Conservation (phyloP, 2,797 vertebrate genomes). For the Macropodus opercularis region DNA sequence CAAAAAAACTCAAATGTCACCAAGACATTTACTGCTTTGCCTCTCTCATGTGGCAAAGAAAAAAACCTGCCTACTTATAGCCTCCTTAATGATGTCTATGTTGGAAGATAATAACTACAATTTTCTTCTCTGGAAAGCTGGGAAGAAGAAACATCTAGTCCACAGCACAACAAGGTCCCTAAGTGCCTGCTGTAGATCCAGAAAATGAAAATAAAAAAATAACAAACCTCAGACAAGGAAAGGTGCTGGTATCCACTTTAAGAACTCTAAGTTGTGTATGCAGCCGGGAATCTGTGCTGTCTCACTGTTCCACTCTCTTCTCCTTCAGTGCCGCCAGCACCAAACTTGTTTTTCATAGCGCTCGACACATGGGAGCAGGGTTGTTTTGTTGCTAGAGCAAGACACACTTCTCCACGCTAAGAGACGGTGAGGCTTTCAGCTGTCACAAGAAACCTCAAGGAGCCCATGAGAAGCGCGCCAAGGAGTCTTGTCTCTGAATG, state of each 20-base stretch:
- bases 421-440: conserved; percentile 44
- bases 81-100: background rate
- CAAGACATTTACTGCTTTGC: background rate
- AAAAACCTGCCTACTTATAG: no score
- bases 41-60: background rate
- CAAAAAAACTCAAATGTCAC: conserved; percentile 11
- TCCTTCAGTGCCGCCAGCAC: conserved; percentile 13
- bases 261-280: conserved; percentile 7
- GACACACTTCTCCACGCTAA: conserved; percentile 28
- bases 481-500: conserved; percentile 27
- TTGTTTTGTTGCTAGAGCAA: conserved; percentile 43
- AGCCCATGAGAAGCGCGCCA: conserved; percentile 36
- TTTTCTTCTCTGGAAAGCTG: conserved; percentile 3
- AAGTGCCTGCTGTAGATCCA: background rate
- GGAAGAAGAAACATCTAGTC: conserved; percentile 1
- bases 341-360: conserved; percentile 44
- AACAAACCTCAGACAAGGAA: conserved; percentile 10
- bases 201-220: background rate
- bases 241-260: conserved; percentile 15
- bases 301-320: conserved; percentile 3
- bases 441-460: conserved; percentile 49
- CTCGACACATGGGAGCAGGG: conserved; percentile 34
- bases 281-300: conserved; percentile 18
- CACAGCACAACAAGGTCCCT: background rate
- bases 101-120: background rate